Evolutionary conservation across 2,113 vertebrate species (phyloP).

Genomic region (Mastomys coucha): DNA sequence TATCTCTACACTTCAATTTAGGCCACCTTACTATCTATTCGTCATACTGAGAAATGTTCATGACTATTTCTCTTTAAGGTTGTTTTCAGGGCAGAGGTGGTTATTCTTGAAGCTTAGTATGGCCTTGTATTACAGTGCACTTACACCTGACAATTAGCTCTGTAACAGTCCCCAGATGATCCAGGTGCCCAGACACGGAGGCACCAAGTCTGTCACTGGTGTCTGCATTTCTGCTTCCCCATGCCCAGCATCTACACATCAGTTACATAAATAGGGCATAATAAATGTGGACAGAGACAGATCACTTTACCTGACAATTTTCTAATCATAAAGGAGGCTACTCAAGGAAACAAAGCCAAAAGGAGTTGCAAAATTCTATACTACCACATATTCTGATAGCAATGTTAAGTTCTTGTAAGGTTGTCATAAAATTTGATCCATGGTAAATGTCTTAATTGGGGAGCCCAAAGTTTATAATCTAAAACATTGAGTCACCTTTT

Average conservation of each 20-base stretch:
- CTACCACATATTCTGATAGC: not conserved
- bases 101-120: constrained; percentile 42
- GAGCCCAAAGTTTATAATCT: not conserved
- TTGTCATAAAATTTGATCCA: not conserved
- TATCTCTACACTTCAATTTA: not conserved
- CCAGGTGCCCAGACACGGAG: constrained; percentile 71
- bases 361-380: not conserved
- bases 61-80: constrained; percentile 37
- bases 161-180: constrained; percentile 68
- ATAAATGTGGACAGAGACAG: constrained; percentile 63
- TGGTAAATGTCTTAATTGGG: not conserved
- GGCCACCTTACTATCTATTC: not conserved
- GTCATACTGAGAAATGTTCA: not conserved
- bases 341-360: constrained; percentile 45
- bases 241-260: constrained; percentile 57
- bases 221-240: constrained; percentile 19
- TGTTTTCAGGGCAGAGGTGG: not conserved
- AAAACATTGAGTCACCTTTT: not conserved
- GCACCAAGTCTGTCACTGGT: constrained; percentile 61
- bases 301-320: constrained; percentile 53
- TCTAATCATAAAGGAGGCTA: constrained; percentile 47
- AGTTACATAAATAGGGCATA: constrained; percentile 65
- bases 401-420: not conserved
- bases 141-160: constrained; percentile 71
- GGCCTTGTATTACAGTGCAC: constrained; percentile 26